Percentiles rank a stretch among this genome's conserved stretches.
Conservation (phyloP, 2,797 vertebrate species). For the Lemur catta region DNA sequence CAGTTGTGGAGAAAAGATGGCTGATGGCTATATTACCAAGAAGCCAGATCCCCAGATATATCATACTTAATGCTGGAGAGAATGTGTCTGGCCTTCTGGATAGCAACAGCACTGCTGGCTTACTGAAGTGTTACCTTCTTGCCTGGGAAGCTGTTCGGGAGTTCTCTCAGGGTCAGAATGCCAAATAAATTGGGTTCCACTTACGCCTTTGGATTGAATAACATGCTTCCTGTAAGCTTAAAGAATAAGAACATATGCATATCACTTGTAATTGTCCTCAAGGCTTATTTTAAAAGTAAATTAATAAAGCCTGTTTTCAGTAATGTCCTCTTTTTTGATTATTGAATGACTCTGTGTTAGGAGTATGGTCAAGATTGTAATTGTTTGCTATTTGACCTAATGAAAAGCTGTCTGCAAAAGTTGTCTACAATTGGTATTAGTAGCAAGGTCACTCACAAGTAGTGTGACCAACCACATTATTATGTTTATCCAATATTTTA, state of each 20-base stretch:
- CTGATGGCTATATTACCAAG: constrained; percentile 83
- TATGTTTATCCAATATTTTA: constrained; percentile 36
- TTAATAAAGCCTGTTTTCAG: constrained; percentile 63
- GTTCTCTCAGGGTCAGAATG: constrained; percentile 74
- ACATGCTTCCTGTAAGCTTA: constrained; percentile 59
- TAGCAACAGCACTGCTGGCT: constrained; percentile 74
- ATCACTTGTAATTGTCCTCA: constrained; percentile 58
- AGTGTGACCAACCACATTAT: background rate
- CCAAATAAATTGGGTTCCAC: constrained; percentile 75
- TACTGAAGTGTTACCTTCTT: constrained; percentile 75
- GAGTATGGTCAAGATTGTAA: constrained; percentile 68
- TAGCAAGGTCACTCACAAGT: background rate
- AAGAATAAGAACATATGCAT: constrained; percentile 58
- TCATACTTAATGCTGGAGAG: constrained; percentile 65
- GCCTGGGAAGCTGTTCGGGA: constrained; percentile 75
- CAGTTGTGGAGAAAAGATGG: constrained; percentile 78
- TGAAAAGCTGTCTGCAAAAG: constrained; percentile 71
- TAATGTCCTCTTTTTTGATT: constrained; percentile 53
- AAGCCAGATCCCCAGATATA: constrained; percentile 73
- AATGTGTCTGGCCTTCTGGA: constrained; percentile 77
- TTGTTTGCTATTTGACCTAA: constrained; percentile 68
- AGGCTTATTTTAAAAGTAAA: constrained; percentile 70
- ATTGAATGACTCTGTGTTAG: constrained; percentile 63
- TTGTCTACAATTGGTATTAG: constrained; percentile 42
- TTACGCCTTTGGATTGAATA: constrained; percentile 69